phyloP scores from a whole-genome alignment of 2,113 vertebrate species.

The Thermophis baileyi region DNA sequence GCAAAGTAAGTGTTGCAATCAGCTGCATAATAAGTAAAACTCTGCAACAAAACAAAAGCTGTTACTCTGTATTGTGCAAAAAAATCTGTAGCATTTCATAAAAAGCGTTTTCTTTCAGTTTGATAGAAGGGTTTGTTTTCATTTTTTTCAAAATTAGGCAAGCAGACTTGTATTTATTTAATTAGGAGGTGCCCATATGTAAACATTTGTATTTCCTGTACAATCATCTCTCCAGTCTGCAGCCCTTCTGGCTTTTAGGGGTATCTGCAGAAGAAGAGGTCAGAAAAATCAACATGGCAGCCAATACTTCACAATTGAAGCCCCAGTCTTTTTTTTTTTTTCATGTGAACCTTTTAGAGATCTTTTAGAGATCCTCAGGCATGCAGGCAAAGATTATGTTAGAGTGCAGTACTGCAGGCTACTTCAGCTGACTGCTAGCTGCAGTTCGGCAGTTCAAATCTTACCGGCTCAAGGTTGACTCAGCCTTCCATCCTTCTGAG shows the following conservation, averaged over 20 bases:
- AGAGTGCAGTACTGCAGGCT: too few species aligned
- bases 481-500: too few species aligned
- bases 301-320: not conserved
- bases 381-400: not conserved
- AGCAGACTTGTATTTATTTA: not conserved
- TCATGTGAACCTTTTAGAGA: not conserved
- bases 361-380: not conserved
- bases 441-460: too few species aligned
- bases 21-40: not conserved
- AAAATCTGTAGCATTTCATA: not conserved
- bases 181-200: not conserved
- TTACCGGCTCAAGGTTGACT: too few species aligned
- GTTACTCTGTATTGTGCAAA: not conserved
- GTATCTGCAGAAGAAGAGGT: not conserved
- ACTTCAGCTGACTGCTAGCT: too few species aligned
- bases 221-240: not conserved
- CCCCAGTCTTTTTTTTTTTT: not conserved
- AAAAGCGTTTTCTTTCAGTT: not conserved
- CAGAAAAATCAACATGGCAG: not conserved
- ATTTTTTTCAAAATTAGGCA: not conserved
- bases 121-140: not conserved
- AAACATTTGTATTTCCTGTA: not conserved
- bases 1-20: not conserved
- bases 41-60: not conserved
- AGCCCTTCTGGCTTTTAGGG: not conserved